A percentile compares a stretch with the other conserved stretches of the same genome.
Conservation (phyloP, 2,113 vertebrate genomes). For the Bujurquina vittata region DNA sequence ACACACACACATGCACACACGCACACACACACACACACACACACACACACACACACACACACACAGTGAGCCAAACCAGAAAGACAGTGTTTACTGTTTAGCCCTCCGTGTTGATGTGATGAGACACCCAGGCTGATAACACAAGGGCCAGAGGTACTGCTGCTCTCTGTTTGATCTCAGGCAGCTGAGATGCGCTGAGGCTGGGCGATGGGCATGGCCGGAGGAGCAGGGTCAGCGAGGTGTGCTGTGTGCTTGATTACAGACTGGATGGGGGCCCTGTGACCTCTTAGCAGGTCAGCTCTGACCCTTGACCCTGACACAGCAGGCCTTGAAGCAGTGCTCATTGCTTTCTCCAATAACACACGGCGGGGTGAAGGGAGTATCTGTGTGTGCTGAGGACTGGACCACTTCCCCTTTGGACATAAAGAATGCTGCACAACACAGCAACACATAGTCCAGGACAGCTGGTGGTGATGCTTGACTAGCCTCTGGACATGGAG, state of each 20-base stretch:
- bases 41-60: not conserved
- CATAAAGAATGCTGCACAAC: slow-evolving; percentile 53
- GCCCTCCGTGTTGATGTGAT: slow-evolving; percentile 73
- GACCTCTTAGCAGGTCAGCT: slow-evolving; percentile 72
- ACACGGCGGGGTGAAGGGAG: slow-evolving; percentile 71
- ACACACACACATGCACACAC: not conserved
- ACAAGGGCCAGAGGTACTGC: slow-evolving; percentile 64
- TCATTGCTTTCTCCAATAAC: slow-evolving; percentile 70
- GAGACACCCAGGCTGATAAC: slow-evolving; percentile 77
- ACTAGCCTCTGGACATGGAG: slow-evolving; percentile 46
- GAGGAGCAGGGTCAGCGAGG: slow-evolving; percentile 63
- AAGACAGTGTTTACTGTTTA: slow-evolving; percentile 78
- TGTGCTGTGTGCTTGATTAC: slow-evolving; percentile 77
- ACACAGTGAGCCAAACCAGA: slow-evolving; percentile 54
- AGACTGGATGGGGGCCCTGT: slow-evolving; percentile 60
- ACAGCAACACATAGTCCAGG: slow-evolving; percentile 20
- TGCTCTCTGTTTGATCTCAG: slow-evolving; percentile 73
- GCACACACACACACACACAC: not conserved
- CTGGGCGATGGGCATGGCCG: slow-evolving; percentile 36
- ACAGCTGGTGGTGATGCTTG: slow-evolving; percentile 34
- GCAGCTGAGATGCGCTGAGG: slow-evolving; percentile 39
- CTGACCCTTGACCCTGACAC: slow-evolving; percentile 69
- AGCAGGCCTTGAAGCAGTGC: slow-evolving; percentile 56
- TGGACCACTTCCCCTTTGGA: slow-evolving; percentile 65
- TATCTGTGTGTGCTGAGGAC: slow-evolving; percentile 38